Base-by-base conservation (phyloP, 2,888 invertebrate species). In the Oegoconia quadripuncta region DNA sequence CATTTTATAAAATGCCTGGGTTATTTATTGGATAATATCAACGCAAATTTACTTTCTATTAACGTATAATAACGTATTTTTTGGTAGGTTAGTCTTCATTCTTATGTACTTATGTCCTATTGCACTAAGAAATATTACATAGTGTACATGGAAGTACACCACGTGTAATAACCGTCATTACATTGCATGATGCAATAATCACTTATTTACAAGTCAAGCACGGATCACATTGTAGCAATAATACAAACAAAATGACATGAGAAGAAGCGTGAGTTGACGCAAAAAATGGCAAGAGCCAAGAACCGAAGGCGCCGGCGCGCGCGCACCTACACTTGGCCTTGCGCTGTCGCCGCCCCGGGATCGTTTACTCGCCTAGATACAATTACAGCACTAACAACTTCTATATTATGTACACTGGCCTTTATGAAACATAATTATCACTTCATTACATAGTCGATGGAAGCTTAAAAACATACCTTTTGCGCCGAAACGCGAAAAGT, bases 331-430 rank as follows among this genome's bases (percentile, higher is more conserved):
- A 69, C 53, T 49, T 70, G 78, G 69, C 78, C 82, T 84, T 80
- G 76, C 72, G 44, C 57, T 52, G 65, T 64, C 66, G 64, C 57
- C 64, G 64, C 64, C 61, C 65, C 61, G 58, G 75, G 78, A 82
- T 81, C 75, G 61, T 67, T 81, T 82, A 78, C 81, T 70, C 49
- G 63, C 58, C 70, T 68, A 74, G 75, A 77, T 79, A 74, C 62
- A 64, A 74, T 79, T 79, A 77, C 61, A 48, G 37, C 42, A 29
- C 14, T 17, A 22, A 30, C 34, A 35, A 42, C 49, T 48, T 51
- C 50, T 52, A 64, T 55, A 29, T 52, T 61, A 56, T 50, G 29
- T 30, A 11, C 26, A 27, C 13, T 30, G n/a, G 29, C 29, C 17
- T 16, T 30, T n/a, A 30, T 30, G 16, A 30, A 15, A 30, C 29